Conservation (phyloP, 2,113 vertebrate genomes). For the Nymphicus hollandicus region DNA sequence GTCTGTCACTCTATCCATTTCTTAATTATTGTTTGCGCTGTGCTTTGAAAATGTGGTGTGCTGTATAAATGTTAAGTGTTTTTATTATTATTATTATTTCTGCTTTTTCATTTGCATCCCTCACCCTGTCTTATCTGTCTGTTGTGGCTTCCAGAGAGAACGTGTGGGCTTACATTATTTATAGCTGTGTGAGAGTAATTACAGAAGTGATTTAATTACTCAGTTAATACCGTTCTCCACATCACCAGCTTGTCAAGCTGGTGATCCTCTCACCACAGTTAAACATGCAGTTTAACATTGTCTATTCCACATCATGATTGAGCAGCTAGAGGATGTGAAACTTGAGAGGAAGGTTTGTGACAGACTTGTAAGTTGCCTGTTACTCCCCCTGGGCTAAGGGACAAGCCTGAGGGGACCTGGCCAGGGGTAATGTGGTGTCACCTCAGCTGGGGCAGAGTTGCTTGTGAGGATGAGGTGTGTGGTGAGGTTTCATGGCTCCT, state of each 20-base stretch:
- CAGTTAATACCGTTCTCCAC: constrained; percentile 41
- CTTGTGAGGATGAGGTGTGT: neutral
- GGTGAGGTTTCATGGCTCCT: neutral
- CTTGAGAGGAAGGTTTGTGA: neutral
- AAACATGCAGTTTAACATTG: neutral
- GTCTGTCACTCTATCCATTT: constrained; percentile 4
- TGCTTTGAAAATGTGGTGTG: constrained; percentile 29
- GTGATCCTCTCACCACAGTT: neutral
- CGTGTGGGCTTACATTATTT: constrained; percentile 67
- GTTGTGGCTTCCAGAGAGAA: constrained; percentile 54
- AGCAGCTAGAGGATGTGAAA: accelerated
- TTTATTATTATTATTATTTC: constrained; percentile 18
- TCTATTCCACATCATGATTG: neutral
- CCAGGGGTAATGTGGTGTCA: neutral
- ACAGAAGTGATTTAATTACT: constrained; percentile 73
- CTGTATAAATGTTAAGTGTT: constrained; percentile 15
- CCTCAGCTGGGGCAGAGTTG: neutral
- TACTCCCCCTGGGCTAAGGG: neutral
- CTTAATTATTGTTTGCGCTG: constrained; percentile 44
- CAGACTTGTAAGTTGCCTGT: accelerated
- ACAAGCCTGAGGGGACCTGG: accelerated
- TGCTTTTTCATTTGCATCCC: neutral
- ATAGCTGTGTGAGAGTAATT: constrained; percentile 71
- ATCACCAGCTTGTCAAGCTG: constrained; percentile 7
- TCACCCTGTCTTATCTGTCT: constrained; percentile 6